A percentile compares a stretch with the other conserved stretches of the same genome.
These are phyloP conservation scores for Dysdera silvatica DNA, from an alignment of 1,140 invertebrate species.

Conservation along the genomic window DNA sequence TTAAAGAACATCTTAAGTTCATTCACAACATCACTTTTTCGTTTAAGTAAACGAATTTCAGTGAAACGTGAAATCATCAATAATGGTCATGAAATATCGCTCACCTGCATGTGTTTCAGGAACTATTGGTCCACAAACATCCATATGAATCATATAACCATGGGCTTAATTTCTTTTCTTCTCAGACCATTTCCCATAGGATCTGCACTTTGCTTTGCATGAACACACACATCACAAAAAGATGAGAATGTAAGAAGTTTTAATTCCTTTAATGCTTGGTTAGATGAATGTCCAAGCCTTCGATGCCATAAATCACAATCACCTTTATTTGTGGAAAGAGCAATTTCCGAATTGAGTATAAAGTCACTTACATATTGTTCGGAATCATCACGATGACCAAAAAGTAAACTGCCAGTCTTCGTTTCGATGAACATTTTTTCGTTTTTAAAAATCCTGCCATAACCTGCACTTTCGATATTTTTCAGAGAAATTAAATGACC, in stretches of 20 bases:
- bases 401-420: no score
- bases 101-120: background rate
- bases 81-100: conserved; percentile 28
- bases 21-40: conserved; percentile 22
- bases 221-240: conserved; percentile 6
- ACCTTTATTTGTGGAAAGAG: no score
- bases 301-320: background rate
- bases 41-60: conserved; percentile 17
- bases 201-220: background rate
- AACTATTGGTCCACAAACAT: background rate
- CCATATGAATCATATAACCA: background rate
- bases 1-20: no score
- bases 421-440: no score
- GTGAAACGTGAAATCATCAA: conserved; percentile 28
- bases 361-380: no score
- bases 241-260: background rate
- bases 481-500: no score
- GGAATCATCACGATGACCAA: no score
- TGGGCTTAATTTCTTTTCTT: background rate
- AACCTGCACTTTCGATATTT: no score
- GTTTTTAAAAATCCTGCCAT: no score
- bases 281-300: background rate
- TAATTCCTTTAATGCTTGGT: background rate
- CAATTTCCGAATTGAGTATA: no score
- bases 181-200: background rate